These are phyloP conservation scores for Tinamus major DNA, from an alignment of 2,797 vertebrate species.

Conservation along the genomic window DNA sequence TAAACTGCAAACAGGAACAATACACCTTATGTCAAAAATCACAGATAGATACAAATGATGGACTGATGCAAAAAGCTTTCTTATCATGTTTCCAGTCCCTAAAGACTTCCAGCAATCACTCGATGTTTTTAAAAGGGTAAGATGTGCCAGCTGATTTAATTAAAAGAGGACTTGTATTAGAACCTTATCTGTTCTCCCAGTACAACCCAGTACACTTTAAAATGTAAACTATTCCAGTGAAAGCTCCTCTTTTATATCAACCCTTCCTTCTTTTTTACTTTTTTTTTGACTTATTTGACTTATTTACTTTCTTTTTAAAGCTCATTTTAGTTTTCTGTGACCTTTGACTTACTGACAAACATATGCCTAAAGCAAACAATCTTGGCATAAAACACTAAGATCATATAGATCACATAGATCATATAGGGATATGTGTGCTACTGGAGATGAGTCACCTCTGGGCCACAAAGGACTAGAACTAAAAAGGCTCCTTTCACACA, in stretches of 20 bases:
- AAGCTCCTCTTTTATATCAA: neutral
- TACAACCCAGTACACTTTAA: neutral
- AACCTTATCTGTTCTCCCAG: neutral
- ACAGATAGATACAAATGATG: neutral
- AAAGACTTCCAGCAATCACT: neutral
- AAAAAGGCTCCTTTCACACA: neutral
- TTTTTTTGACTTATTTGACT: neutral
- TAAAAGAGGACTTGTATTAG: neutral
- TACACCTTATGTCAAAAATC: neutral
- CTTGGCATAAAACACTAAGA: neutral
- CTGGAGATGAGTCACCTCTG: neutral
- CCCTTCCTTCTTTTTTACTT: neutral
- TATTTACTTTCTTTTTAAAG: neutral
- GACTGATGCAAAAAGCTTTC: neutral
- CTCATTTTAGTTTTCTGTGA: neutral
- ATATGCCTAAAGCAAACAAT: neutral
- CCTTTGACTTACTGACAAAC: neutral
- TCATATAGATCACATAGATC: neutral
- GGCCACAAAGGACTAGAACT: accelerated
- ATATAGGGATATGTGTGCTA: neutral
- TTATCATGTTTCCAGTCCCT: neutral
- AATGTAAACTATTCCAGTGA: neutral
- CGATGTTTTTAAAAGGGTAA: neutral
- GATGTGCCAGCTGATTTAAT: neutral
- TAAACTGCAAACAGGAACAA: neutral